Base-by-base conservation (phyloP, 2,888 invertebrate species). In the Hofmannophila pseudospretella region DNA sequence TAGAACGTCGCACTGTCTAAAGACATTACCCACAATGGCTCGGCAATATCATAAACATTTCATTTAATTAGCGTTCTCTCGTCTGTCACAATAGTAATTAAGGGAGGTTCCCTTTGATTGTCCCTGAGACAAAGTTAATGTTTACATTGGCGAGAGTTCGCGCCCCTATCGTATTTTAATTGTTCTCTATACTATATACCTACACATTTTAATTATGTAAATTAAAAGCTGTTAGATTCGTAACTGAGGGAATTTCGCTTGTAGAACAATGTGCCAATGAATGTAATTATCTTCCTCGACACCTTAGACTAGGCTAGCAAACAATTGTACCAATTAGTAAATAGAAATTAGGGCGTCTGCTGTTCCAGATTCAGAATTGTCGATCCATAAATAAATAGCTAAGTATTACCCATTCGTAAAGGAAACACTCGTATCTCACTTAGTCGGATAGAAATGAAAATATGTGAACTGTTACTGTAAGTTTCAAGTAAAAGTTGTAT, bases 31-130 rank as follows among this genome's bases (percentile, higher is more conserved):
- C 40, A 39, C 41, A 42, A 42, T 48, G 58, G 59, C 51, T 28
- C n/a, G 20, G 20, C 58, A 49, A 53, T 60, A 66, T 67, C 65
- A 66, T 67, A 72, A 69, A 69, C 67, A 70, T 69, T 69, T 64
- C 60, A 67, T 69, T 72, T 73, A 72, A 72, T 72, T 70, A 69
- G 57, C 63, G 56, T 54, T 60, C 45, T 52, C 54, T 59, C 56
- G 59, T 59, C 51, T 31, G 34, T 29, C 23, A 31, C 27, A 36
- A 53, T 49, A 58, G 38, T 47, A 52, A 55, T 47, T 48, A 41
- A 54, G 58, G 54, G 8, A 58, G 52, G 54, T 44, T 51, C 57
- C 65, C 62, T 65, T 58, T 61, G 63, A 61, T 63, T 70, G 67
- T 66, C 61, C 61, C 61, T 60, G 57, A 56, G 60, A 67, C 54